Base-by-base conservation (phyloP, 2,797 vertebrate species). In the Betta splendens region DNA sequence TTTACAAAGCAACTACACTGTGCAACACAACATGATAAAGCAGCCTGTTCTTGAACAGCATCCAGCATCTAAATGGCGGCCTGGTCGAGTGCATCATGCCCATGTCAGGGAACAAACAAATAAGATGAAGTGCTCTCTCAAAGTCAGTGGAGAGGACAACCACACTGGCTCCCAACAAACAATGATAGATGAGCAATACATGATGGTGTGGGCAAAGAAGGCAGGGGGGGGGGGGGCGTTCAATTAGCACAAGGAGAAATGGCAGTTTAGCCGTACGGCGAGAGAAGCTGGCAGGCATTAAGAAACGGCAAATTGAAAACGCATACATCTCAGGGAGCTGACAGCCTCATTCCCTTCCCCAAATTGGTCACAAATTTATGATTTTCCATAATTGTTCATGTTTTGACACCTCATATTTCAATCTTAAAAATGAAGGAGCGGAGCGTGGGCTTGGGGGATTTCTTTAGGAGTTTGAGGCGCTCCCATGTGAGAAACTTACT, bases 41-140 rank as follows among this genome's bases (percentile, higher is more conserved):
- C 78, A 77, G 71, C 80, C 70, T 71, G 76, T 69, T 87, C 72
- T 82, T 87, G 81, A 88, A 79, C 55, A 44, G 42, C 72, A 68
- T 81, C 86, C 80, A 77, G 80, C 80, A 77, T 84, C 81, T 85
- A 87, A 90, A 86, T 84, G 85, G 83, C 58, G 46, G 82, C 75
- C 81, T 64, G 84, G 84, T 83, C 46, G 81, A 86, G 85, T 86
- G 82, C 86, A 89, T 90, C 82, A 87, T 89, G 78, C 77, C 80
- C 70, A 43, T 84, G 87, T 91, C 89, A 84, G 79, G 88, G 81
- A 87, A 89, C 87, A 92, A 92, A 92, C 89, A 92, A 91, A 89
- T 84, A 89, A 90, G 89, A 91, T 90, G 77, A 87, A 92, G 85
- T 87, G 84, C 81, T 89, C 85, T 86, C 89, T 89, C 87, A 91